A percentile compares a stretch with the other conserved stretches of the same genome.
These are phyloP conservation scores for Callipepla californica DNA, from an alignment of 2,113 vertebrate genomes.

Conservation along the genomic window DNA sequence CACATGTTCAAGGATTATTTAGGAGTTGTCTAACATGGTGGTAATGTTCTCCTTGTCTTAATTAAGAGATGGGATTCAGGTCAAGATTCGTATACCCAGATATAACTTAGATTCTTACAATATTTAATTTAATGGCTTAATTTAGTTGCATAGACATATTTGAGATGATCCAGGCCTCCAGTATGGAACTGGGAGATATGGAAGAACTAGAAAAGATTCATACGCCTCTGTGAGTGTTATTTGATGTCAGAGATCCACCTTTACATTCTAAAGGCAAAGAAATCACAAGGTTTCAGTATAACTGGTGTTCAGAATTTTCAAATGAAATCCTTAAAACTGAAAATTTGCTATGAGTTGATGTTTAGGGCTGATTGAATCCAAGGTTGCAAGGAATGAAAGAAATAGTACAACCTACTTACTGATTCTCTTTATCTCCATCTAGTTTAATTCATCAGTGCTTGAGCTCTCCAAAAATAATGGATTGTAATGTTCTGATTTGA, in stretches of 20 bases:
- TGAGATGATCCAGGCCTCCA: neutral
- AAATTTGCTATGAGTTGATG: neutral
- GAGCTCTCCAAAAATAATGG: neutral
- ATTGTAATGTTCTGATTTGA: neutral
- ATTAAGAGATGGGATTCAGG: neutral
- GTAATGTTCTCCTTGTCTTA: neutral
- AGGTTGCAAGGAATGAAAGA: neutral
- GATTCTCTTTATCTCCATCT: neutral
- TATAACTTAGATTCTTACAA: neutral
- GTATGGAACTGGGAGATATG: neutral
- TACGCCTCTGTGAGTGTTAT: neutral
- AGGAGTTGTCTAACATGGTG: neutral
- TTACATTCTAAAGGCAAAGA: neutral
- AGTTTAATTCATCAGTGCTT: neutral
- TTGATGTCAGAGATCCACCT: neutral
- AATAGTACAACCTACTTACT: neutral
- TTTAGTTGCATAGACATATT: neutral
- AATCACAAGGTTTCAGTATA: rapidly evolving
- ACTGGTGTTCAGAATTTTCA: neutral
- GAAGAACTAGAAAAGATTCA: neutral
- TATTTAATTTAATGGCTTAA: neutral
- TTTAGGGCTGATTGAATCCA: neutral
- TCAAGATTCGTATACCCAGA: neutral
- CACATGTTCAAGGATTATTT: neutral
- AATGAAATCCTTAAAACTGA: neutral